These are phyloP conservation scores for Hippolais icterina DNA, from an alignment of 2,113 vertebrate genomes.

Conservation along the genomic window DNA sequence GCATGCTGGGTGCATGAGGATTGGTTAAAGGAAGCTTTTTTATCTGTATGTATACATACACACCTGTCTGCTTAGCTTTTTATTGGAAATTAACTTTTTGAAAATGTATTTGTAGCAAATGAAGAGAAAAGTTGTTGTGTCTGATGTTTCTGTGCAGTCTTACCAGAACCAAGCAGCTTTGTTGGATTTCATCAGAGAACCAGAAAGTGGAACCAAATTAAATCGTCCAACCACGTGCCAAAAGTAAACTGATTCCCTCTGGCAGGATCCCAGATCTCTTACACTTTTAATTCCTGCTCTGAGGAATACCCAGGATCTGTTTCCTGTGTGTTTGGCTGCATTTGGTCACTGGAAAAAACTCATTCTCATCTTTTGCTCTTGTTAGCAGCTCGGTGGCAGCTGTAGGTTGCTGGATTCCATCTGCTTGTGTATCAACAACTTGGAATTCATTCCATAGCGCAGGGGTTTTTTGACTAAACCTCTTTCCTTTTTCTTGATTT, in stretches of 20 bases:
- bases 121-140: background rate
- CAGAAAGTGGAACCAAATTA: background rate
- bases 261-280: background rate
- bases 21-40: background rate
- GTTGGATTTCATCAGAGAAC: background rate
- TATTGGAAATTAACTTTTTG: background rate
- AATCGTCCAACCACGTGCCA: background rate
- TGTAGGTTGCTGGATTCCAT: background rate
- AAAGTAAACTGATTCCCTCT: background rate
- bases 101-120: background rate
- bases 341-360: background rate
- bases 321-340: background rate
- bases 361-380: accelerated
- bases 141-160: background rate
- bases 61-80: background rate
- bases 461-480: background rate
- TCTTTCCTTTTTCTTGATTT: background rate
- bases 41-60: accelerated
- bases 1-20: background rate
- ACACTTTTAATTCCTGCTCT: background rate
- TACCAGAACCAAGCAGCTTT: background rate
- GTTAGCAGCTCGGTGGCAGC: background rate
- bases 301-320: background rate
- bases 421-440: background rate
- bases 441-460: background rate